Percentiles rank a stretch among this genome's conserved stretches.
Evolutionary conservation across 1,140 invertebrate genomes (phyloP).

Genomic region (Zaprionus camerounensis): DNA sequence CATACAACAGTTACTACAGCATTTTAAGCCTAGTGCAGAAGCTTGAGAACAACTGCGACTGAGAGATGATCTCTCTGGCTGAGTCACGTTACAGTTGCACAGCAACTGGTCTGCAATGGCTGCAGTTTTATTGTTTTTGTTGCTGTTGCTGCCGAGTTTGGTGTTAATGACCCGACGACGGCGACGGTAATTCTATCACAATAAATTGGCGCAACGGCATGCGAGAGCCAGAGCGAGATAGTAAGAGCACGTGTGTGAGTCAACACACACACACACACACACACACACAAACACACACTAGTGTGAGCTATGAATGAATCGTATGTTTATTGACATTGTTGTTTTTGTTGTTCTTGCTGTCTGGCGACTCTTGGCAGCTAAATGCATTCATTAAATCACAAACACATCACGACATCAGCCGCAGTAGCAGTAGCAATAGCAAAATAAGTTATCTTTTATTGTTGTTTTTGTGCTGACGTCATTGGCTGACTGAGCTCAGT

Average conservation of each 20-base stretch:
- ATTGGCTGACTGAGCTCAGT: slow-evolving; percentile 31
- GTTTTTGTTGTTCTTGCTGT: slow-evolving; percentile 13
- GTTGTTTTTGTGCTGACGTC: slow-evolving; percentile 53
- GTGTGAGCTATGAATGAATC: slow-evolving; percentile 46
- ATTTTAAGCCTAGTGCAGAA: background rate
- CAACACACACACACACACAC: slow-evolving; percentile 25
- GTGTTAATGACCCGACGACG: slow-evolving; percentile 47
- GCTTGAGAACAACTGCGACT: slow-evolving; percentile 10
- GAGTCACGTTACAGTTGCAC: slow-evolving; percentile 41
- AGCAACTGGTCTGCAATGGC: background rate
- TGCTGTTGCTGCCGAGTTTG: slow-evolving; percentile 9
- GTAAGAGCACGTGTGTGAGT: slow-evolving; percentile 9
- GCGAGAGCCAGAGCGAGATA: slow-evolving; percentile 19
- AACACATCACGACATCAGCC: background rate
- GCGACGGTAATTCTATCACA: slow-evolving; percentile 24
- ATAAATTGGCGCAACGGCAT: slow-evolving; percentile 17
- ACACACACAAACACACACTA: slow-evolving; percentile 40
- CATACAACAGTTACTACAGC: background rate
- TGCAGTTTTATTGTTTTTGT: slow-evolving; percentile 15
- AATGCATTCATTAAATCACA: slow-evolving; percentile 4
- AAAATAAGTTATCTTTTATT: background rate
- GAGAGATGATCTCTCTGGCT: background rate
- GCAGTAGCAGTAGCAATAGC: background rate
- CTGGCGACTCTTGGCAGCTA: background rate
- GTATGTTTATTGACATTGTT: slow-evolving; percentile 28